Evolutionary conservation across 1,140 invertebrate genomes (phyloP).

Genomic region (Thalassaphorura encarpata): DNA sequence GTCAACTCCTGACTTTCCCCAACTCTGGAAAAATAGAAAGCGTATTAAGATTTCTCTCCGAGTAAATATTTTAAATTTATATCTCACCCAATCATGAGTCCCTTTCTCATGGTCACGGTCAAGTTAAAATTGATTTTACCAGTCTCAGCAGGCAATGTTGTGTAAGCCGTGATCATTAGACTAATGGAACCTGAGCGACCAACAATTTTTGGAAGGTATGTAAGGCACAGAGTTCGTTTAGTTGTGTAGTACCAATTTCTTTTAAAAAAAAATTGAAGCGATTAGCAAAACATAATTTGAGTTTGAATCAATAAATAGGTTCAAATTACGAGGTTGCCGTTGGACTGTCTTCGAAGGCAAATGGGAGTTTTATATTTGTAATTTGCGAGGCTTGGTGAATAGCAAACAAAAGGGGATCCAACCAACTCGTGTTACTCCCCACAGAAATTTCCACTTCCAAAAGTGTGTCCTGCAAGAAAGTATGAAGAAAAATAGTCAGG

Average conservation of each 20-base stretch:
- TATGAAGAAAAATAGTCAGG: neutral
- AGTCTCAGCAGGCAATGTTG: neutral
- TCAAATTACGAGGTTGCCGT: neutral
- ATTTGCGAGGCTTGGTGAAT: neutral
- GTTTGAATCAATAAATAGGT: neutral
- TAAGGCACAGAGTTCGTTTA: neutral
- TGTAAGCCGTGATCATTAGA: slow-evolving; percentile 1
- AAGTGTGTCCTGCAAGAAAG: neutral
- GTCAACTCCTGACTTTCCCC: neutral
- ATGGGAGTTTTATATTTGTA: slow-evolving; percentile 1
- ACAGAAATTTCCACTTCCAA: neutral
- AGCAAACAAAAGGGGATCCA: neutral
- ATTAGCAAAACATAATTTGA: neutral
- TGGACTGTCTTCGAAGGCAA: neutral
- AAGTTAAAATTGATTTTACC: slow-evolving; percentile 1
- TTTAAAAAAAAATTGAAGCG: neutral
- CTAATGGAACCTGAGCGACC: neutral
- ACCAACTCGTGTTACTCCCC: neutral
- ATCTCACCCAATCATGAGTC: slow-evolving; percentile 1
- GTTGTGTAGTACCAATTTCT: slow-evolving; percentile 6
- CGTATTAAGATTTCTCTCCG: neutral
- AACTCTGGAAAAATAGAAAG: neutral
- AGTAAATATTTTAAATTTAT: neutral
- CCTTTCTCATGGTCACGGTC: neutral
- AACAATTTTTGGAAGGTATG: neutral